A percentile compares a stretch with the other conserved stretches of the same genome.
These are phyloP conservation scores for Cichlasoma orientale DNA, from an alignment of 2,797 vertebrate species.

Conservation along the genomic window DNA sequence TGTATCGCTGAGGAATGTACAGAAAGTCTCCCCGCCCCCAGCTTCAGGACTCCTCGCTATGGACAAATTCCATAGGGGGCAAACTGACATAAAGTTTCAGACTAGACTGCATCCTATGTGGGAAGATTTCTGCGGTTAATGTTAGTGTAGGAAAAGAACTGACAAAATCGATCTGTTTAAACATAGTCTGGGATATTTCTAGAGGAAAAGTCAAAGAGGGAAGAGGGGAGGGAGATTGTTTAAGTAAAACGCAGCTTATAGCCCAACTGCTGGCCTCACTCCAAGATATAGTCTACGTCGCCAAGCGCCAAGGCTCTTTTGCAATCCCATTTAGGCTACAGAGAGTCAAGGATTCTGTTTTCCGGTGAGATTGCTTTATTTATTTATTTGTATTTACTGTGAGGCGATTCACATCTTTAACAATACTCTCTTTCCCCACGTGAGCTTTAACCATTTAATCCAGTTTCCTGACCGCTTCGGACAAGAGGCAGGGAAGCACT, in stretches of 20 bases:
- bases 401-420: slow-evolving; percentile 12
- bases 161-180: slow-evolving; percentile 52
- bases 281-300: slow-evolving; percentile 59
- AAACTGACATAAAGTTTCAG: slow-evolving; percentile 73
- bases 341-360: slow-evolving; percentile 61
- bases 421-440: slow-evolving; percentile 29
- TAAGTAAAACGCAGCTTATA: slow-evolving; percentile 63
- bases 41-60: slow-evolving; percentile 53
- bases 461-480: slow-evolving; percentile 44
- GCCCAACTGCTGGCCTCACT: slow-evolving; percentile 63
- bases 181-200: slow-evolving; percentile 51
- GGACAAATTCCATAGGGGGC: slow-evolving; percentile 76
- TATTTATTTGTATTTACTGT: slow-evolving; percentile 19
- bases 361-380: slow-evolving; percentile 72
- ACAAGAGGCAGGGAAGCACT: slow-evolving; percentile 61
- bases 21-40: slow-evolving; percentile 76
- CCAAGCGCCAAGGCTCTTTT: slow-evolving; percentile 44
- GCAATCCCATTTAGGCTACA: slow-evolving; percentile 47
- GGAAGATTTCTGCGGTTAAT: slow-evolving; percentile 49
- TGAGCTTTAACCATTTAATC: slow-evolving; percentile 26
- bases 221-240: slow-evolving; percentile 44
- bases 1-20: slow-evolving; percentile 79
- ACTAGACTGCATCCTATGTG: slow-evolving; percentile 55
- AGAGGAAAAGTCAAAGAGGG: slow-evolving; percentile 7
- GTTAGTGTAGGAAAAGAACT: slow-evolving; percentile 30